Percentiles rank a stretch among this genome's conserved stretches.
Evolutionary conservation across 2,888 invertebrate species (phyloP).

Genomic region (Poecilobothrus nobilitatus): DNA sequence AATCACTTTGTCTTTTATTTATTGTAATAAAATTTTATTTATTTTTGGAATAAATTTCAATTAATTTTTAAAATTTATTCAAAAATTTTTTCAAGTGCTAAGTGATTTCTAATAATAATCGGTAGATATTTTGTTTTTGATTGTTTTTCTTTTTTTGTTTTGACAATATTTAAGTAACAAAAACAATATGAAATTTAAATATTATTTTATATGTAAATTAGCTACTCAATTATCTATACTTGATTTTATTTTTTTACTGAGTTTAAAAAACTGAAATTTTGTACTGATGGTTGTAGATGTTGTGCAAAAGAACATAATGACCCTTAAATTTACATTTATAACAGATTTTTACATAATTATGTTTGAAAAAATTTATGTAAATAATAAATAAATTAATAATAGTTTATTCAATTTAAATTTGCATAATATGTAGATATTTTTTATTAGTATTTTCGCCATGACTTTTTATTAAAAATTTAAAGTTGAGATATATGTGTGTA

Average conservation of each 20-base stretch:
- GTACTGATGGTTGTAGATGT: too few relatives aligned
- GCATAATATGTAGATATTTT: neutral
- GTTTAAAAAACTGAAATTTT: too few relatives aligned
- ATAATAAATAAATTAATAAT: neutral
- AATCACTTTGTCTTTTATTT: neutral
- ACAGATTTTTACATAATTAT: neutral
- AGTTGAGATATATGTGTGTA: too few relatives aligned
- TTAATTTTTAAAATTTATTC: constrained; percentile 1
- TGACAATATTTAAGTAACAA: neutral
- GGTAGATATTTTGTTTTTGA: neutral
- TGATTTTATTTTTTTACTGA: neutral
- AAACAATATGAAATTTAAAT: constrained; percentile 12
- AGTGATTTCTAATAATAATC: constrained; percentile 23
- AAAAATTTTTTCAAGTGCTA: constrained; percentile 21
- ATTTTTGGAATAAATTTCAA: neutral
- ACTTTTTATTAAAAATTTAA: too few relatives aligned
- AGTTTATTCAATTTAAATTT: neutral
- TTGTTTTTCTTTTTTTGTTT: neutral
- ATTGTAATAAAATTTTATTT: neutral
- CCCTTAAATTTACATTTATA: too few relatives aligned
- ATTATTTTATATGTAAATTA: constrained; percentile 23
- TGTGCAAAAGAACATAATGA: too few relatives aligned
- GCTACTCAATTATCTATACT: neutral
- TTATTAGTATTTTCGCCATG: too few relatives aligned
- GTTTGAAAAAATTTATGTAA: neutral